Evolutionary conservation across 92 coral and sea anemone species (phyloP).

Genomic region (Zoanthus gigantus): DNA sequence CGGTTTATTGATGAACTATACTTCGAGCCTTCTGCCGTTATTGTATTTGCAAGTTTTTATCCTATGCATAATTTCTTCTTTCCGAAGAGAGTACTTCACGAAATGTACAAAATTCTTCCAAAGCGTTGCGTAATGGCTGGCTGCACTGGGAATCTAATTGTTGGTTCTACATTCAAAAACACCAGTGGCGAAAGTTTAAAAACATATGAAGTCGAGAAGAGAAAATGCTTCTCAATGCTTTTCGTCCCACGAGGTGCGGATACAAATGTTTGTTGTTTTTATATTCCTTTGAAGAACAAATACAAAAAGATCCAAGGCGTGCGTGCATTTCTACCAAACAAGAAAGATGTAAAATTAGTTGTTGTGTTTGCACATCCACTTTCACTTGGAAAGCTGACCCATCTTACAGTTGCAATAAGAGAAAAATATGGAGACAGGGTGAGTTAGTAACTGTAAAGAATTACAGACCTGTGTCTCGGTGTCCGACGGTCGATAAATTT

Average conservation of each 20-base stretch:
- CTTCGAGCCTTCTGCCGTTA: constrained; percentile 55
- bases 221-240: constrained; percentile 55
- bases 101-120: constrained; percentile 52
- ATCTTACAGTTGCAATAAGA: constrained; percentile 75
- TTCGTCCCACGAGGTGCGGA: constrained; percentile 73
- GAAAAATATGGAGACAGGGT: constrained; percentile 82
- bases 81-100: constrained; percentile 42
- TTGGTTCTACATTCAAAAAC: constrained; percentile 45
- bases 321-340: constrained; percentile 76
- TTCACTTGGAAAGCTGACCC: constrained; percentile 83
- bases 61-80: constrained; percentile 37
- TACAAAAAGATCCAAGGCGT: constrained; percentile 81
- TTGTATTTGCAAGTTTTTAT: constrained; percentile 55
- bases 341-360: constrained; percentile 76
- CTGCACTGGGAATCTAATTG: constrained; percentile 61
- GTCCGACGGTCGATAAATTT: no score
- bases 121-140: constrained; percentile 64
- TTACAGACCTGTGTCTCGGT: neutral
- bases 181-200: constrained; percentile 1
- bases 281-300: constrained; percentile 83
- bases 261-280: constrained; percentile 60
- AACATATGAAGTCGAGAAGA: constrained; percentile 33
- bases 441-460: constrained; percentile 20
- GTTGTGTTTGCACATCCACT: constrained; percentile 83
- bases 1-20: constrained; percentile 7